Conservation (phyloP, 2,113 vertebrate genomes). For the Calyptommatus sinebrachiatus region DNA sequence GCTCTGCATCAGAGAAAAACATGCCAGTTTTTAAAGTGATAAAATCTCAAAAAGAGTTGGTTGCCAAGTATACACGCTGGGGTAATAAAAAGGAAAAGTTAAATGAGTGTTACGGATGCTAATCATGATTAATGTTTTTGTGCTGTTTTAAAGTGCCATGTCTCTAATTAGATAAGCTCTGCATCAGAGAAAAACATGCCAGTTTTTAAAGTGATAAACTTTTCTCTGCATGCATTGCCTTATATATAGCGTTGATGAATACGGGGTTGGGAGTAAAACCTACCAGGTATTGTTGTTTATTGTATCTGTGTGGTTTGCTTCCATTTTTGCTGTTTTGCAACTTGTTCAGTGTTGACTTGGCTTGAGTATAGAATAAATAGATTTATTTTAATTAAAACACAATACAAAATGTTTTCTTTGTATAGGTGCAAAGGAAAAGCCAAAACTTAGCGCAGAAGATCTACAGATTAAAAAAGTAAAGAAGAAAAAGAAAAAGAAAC, state of each 20-base stretch:
- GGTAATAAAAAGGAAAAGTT: no score
- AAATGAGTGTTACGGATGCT: no score
- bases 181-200: neutral
- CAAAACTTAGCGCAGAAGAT: conserved; percentile 85
- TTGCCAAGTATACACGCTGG: no score
- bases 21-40: neutral
- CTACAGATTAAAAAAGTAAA: conserved; percentile 97
- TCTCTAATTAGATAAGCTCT: neutral
- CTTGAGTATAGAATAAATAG: neutral
- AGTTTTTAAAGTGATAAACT: neutral
- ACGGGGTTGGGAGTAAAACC: neutral
- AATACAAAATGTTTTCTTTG: conserved; percentile 39
- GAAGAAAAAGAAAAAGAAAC: conserved; percentile 99
- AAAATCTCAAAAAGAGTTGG: no score
- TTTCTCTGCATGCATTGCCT: neutral
- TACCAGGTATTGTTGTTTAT: neutral
- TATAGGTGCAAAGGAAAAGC: conserved; percentile 88
- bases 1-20: neutral
- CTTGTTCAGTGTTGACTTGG: no score
- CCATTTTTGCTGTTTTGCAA: no score
- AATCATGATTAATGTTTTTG: no score
- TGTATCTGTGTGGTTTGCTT: neutral
- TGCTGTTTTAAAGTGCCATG: no score
- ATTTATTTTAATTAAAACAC: conserved; percentile 1
- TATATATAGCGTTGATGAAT: neutral